Evolutionary conservation across 1,140 invertebrate species (phyloP).

Genomic region (Maniola jurtina): DNA sequence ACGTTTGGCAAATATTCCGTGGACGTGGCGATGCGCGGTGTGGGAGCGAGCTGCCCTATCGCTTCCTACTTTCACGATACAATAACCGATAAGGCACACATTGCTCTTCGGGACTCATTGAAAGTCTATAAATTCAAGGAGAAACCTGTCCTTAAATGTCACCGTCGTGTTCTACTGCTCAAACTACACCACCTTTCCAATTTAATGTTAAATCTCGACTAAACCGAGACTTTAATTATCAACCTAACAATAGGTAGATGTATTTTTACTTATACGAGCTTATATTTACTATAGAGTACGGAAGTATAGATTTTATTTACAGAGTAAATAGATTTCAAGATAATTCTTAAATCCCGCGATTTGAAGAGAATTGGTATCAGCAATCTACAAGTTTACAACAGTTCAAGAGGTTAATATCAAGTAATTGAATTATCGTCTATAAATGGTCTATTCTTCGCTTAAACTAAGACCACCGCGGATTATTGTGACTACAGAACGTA

Average conservation of each 20-base stretch:
- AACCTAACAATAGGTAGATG: not conserved
- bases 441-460: conserved; percentile 43
- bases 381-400: conserved; percentile 19
- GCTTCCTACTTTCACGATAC: conserved; percentile 74
- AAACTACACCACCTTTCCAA: conserved; percentile 7
- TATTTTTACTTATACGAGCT: not conserved
- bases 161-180: conserved; percentile 30
- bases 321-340: too few species aligned
- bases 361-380: conserved; percentile 11
- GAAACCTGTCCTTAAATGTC: conserved; percentile 44
- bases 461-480: conserved; percentile 40
- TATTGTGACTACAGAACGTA: conserved; percentile 20
- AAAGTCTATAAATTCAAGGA: conserved; percentile 40
- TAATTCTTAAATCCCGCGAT: too few species aligned
- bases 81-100: conserved; percentile 70
- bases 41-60: conserved; percentile 75
- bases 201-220: conserved; percentile 1
- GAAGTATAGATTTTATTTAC: too few species aligned
- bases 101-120: conserved; percentile 49
- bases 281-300: too few species aligned
- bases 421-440: conserved; percentile 49
- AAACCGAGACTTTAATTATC: not conserved
- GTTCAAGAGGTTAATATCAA: conserved; percentile 45
- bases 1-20: conserved; percentile 76
- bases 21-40: conserved; percentile 62